These are phyloP conservation scores for Stegostoma tigrinum DNA, from an alignment of 2,113 vertebrate genomes.

Conservation along the genomic window DNA sequence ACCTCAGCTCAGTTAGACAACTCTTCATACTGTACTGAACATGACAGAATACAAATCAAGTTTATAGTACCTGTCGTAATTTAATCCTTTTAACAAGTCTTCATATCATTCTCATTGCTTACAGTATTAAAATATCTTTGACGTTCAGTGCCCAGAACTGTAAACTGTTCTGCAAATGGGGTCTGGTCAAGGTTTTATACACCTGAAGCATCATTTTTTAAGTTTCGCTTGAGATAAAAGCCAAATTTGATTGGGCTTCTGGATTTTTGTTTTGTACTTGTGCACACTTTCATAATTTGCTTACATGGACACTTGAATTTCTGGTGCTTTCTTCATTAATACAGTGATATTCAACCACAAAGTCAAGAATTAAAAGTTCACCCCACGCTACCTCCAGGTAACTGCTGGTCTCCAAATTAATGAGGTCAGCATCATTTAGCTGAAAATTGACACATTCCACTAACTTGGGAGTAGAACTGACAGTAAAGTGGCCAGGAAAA, in stretches of 20 bases:
- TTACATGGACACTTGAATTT: not conserved
- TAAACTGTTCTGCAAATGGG: not conserved
- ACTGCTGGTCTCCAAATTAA: not conserved
- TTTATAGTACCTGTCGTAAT: not conserved
- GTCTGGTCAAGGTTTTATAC: not conserved
- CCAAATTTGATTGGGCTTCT: not conserved
- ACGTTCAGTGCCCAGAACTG: not conserved
- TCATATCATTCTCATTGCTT: not conserved
- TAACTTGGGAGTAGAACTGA: too few species aligned
- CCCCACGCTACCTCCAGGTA: not conserved
- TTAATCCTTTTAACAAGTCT: not conserved
- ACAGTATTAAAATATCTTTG: not conserved
- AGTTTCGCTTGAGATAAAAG: not conserved
- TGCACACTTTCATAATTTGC: not conserved
- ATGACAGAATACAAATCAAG: not conserved
- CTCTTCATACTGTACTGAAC: not conserved
- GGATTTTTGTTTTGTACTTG: not conserved
- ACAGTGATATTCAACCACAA: not conserved
- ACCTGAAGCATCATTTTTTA: not conserved
- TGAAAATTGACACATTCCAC: not conserved
- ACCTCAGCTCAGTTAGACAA: not conserved
- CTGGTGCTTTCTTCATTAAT: not conserved
- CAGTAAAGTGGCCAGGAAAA: not conserved
- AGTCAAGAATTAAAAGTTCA: not conserved
- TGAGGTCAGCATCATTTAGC: not conserved